Evolutionary conservation across 2,797 vertebrate genomes (phyloP).

Genomic region (Enteromius trimaculatus): DNA sequence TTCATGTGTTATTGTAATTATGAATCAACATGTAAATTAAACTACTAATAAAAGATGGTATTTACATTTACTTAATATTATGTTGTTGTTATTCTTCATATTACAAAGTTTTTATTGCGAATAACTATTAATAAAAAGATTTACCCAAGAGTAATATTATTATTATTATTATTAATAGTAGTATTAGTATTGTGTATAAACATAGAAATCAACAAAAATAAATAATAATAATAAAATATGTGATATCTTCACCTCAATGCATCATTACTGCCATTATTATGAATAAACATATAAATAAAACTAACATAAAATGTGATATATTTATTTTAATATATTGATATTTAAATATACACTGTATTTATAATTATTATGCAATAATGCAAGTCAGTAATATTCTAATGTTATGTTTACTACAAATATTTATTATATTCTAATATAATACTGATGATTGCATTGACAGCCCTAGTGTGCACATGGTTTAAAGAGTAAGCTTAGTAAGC

Average conservation of each 20-base stretch:
- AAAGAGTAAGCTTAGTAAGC: neutral
- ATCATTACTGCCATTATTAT: neutral
- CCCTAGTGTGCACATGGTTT: neutral
- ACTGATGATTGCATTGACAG: neutral
- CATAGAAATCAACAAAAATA: neutral
- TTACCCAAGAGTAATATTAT: neutral
- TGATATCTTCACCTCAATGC: neutral
- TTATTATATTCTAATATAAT: neutral
- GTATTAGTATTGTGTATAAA: neutral
- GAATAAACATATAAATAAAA: neutral
- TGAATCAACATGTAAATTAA: too few species aligned
- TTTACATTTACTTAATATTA: neutral
- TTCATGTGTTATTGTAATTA: too few species aligned
- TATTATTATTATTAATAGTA: neutral
- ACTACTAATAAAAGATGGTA: neutral
- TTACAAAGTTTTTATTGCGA: too few species aligned
- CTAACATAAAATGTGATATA: neutral
- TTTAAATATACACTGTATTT: neutral
- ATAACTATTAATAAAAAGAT: neutral
- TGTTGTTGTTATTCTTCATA: neutral
- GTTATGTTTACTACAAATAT: neutral
- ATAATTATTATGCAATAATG: neutral
- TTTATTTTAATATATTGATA: neutral
- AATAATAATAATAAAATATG: neutral
- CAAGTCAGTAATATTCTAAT: neutral